Percentiles rank a stretch among this genome's conserved stretches.
These are phyloP conservation scores for Synanthedon tipuliformis DNA, from an alignment of 2,888 invertebrate species.

Conservation along the genomic window DNA sequence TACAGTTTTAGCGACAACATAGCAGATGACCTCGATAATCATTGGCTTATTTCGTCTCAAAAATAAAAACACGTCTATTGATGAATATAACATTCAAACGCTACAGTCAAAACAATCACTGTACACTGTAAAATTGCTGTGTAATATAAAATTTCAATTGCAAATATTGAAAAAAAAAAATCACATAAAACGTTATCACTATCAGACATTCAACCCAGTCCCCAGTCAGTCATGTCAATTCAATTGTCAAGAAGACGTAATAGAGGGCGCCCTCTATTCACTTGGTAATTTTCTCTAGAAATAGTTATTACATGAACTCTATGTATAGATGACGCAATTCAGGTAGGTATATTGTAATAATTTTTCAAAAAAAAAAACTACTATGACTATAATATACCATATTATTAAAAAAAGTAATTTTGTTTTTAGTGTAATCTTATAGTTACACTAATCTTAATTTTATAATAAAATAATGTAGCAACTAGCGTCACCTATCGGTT, in stretches of 20 bases:
- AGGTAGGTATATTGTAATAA: too few species aligned
- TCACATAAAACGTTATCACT: slow-evolving; percentile 26
- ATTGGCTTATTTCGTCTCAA: slow-evolving; percentile 10
- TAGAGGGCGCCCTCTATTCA: too few species aligned
- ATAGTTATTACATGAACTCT: too few species aligned
- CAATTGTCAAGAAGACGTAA: neutral
- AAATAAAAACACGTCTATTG: slow-evolving; percentile 5
- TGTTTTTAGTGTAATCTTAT: too few species aligned
- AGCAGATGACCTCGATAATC: slow-evolving; percentile 14
- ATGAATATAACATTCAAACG: slow-evolving; percentile 1
- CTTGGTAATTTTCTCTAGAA: too few species aligned
- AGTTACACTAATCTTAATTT: too few species aligned
- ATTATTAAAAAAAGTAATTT: too few species aligned
- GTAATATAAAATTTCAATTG: slow-evolving; percentile 10
- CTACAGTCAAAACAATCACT: slow-evolving; percentile 5
- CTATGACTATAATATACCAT: too few species aligned
- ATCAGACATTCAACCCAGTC: slow-evolving; percentile 53
- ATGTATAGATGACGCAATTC: too few species aligned
- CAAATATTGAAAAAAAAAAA: slow-evolving; percentile 30
- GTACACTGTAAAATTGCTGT: slow-evolving; percentile 12
- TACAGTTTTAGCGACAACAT: slow-evolving; percentile 10
- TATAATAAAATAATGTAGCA: too few species aligned
- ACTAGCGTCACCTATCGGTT: too few species aligned
- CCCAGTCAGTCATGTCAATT: slow-evolving; percentile 6
- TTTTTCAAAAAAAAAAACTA: too few species aligned